Percentiles rank a stretch among this genome's conserved stretches.
These are phyloP conservation scores for Ophion ventricosus DNA, from an alignment of 2,888 invertebrate genomes.

Conservation along the genomic window DNA sequence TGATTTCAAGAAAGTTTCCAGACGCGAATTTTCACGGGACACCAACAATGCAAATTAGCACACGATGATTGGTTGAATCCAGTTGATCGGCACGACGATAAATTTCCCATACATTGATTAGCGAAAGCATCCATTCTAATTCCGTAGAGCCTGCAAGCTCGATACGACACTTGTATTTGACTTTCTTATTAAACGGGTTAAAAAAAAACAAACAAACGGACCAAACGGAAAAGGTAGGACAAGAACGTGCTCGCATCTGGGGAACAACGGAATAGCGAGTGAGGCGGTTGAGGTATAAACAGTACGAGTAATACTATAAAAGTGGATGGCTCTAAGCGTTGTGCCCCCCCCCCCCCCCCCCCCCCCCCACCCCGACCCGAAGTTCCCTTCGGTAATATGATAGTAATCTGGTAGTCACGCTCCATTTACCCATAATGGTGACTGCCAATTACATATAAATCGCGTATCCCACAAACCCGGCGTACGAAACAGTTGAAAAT, in stretches of 20 bases:
- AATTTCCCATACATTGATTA: background rate
- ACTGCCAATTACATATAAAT: conserved; percentile 59
- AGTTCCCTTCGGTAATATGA: conserved; percentile 41
- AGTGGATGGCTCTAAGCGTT: conserved; percentile 50
- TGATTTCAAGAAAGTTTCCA: background rate
- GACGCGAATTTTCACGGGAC: background rate
- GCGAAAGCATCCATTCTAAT: conserved; percentile 42
- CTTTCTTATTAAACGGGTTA: conserved; percentile 36
- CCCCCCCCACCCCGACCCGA: too few relatives aligned
- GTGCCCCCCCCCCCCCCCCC: too few relatives aligned
- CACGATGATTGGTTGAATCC: background rate
- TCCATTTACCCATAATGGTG: conserved; percentile 57
- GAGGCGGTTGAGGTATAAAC: conserved; percentile 11
- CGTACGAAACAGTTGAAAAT: conserved; percentile 22
- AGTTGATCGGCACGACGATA: conserved; percentile 6
- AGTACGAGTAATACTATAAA: conserved; percentile 49
- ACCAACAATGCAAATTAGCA: too few relatives aligned
- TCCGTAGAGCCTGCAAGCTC: background rate
- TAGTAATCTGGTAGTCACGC: conserved; percentile 47
- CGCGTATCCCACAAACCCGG: conserved; percentile 40
- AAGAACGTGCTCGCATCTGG: conserved; percentile 9
- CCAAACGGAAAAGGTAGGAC: background rate
- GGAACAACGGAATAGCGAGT: conserved; percentile 17
- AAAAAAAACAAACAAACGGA: conserved; percentile 24
- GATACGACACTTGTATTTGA: conserved; percentile 27